These are phyloP conservation scores for Tragelaphus scriptus DNA, from an alignment of 2,113 vertebrate species.

Conservation along the genomic window DNA sequence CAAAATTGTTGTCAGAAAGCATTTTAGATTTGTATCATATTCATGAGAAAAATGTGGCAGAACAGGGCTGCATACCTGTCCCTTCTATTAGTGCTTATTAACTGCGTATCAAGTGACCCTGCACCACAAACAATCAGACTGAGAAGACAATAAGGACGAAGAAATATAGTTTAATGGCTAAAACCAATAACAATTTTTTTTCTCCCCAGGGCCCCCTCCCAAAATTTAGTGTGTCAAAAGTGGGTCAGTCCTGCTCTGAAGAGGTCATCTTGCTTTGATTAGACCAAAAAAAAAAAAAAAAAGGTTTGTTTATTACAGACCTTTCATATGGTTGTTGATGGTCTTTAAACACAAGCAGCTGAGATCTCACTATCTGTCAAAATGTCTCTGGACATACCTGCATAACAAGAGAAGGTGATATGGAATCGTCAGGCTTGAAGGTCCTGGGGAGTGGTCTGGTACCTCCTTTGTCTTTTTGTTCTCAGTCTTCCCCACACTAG, in stretches of 20 bases:
- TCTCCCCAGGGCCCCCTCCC: not conserved
- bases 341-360: conserved; percentile 55
- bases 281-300: not conserved
- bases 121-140: not conserved
- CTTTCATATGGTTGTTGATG: conserved; percentile 44
- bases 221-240: not conserved
- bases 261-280: conserved; percentile 32
- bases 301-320: conserved; percentile 34
- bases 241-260: not conserved
- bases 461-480: not conserved
- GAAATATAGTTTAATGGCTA: not conserved
- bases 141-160: not conserved
- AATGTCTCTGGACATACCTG: conserved; percentile 33
- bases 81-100: not conserved
- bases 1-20: conserved; percentile 34
- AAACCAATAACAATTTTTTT: not conserved
- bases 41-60: not conserved
- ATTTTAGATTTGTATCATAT: conserved; percentile 31
- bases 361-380: conserved; percentile 38
- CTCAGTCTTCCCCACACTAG: not conserved
- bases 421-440: not conserved
- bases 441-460: conserved; percentile 4
- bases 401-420: conserved; percentile 18
- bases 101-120: not conserved
- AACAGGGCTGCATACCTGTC: not conserved